Evolutionary conservation across 2,113 vertebrate genomes (phyloP).

Genomic region (Upupa epops): DNA sequence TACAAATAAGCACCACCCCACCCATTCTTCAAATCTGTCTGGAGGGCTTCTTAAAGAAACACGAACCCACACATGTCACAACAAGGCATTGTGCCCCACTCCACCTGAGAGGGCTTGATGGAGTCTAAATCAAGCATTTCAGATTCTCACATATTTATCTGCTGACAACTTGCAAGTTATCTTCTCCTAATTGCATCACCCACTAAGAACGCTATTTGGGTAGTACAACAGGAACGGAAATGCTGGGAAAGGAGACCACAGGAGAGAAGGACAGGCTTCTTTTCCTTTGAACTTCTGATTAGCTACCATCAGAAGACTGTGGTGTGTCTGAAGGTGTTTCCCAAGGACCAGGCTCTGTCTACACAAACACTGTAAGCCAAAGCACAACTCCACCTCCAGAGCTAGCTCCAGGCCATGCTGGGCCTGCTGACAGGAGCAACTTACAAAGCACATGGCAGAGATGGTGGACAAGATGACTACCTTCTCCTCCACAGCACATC

Average conservation of each 20-base stretch:
- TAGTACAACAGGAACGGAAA: not conserved
- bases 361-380: not conserved
- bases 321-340: not conserved
- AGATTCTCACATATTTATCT: not conserved
- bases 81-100: not conserved
- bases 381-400: not conserved
- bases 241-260: not conserved
- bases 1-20: slow-evolving; percentile 5
- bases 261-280: not conserved
- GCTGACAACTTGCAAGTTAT: not conserved
- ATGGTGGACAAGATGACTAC: not conserved
- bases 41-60: not conserved
- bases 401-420: not conserved
- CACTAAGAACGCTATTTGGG: not conserved
- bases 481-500: not conserved
- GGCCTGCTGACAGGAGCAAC: not conserved
- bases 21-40: not conserved
- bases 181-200: slow-evolving; percentile 4
- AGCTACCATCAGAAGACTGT: not conserved
- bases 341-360: not conserved
- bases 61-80: not conserved
- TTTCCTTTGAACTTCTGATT: slow-evolving; percentile 9
- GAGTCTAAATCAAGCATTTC: not conserved
- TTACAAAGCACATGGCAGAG: not conserved
- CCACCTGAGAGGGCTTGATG: not conserved